Base-by-base conservation (phyloP, 2,888 invertebrate genomes). In the Plagodis dolabraria region DNA sequence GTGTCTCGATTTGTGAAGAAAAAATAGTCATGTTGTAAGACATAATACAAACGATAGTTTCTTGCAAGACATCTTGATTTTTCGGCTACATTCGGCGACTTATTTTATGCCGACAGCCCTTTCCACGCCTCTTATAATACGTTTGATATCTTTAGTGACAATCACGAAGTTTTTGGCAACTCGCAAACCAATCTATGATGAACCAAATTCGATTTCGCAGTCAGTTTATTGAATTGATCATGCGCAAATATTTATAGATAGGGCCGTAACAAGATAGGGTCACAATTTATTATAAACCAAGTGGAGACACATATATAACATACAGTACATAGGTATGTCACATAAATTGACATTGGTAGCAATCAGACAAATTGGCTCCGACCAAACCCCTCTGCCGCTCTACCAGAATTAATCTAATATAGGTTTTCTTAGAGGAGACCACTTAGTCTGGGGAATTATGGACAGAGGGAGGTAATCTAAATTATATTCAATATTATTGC, bases 331-430 rank as follows among this genome's bases (percentile, higher is more conserved):
- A 89, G 86, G 82, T 86, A 79, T 79, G 80, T 81, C 84, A 87
- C 81, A 86, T 84, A 86, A 84, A 88, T 87, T 85, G 86, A 86
- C 83, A 90, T 85, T 75, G 86, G 86, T 83, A 86, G 91, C 93
- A 93, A 93, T 93, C 93, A 93, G 93, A 92, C 93, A 93, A 93
- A 93, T 93, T 93, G 93, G 89, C 86, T 92, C 86, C 85, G 79
- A 82, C 87, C 82, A 82, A 83, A 77, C 88, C 92, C 92, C 91
- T 88, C 87, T 83, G 36, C 85, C 85, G 78, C 87, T 83, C 87
- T 83, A 42, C 85, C 85, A 79, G 85, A 90, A 92, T 92, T 92
- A 91, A 92, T 92, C 87, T 85, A 77, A 88, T 86, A 87, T 86
- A 88, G 90, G 87, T 89, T 92, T 90, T 89, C 91, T 92, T 89